Conservation (phyloP, 2,797 vertebrate genomes). For the Petrocephalus schoutedeni region DNA sequence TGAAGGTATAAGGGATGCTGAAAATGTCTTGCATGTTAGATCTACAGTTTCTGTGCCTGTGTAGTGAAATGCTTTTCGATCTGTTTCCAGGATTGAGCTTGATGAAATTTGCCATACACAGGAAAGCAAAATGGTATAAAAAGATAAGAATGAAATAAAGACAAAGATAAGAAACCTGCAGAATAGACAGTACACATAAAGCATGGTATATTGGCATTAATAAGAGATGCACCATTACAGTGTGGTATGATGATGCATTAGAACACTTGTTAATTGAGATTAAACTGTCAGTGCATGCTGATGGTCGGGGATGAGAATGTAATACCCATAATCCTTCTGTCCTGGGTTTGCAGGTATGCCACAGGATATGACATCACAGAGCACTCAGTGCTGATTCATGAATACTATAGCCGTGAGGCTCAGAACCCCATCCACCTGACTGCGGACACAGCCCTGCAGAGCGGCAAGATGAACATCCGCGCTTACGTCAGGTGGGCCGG, state of each 20-base stretch:
- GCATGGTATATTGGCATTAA: background rate
- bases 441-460: slow-evolving; percentile 81
- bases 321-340: background rate
- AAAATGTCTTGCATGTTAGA: background rate
- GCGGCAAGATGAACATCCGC: slow-evolving; percentile 87
- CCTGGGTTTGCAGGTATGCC: slow-evolving; percentile 74
- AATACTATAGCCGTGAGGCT: slow-evolving; percentile 95
- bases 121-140: background rate
- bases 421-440: slow-evolving; percentile 92
- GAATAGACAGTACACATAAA: background rate
- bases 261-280: background rate
- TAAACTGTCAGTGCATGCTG: background rate
- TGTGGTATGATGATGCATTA: background rate
- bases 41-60: background rate
- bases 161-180: background rate
- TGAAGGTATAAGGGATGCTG: background rate
- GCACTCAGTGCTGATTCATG: slow-evolving; percentile 92
- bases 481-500: slow-evolving; percentile 78
- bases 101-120: background rate
- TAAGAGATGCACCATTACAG: background rate
- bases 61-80: background rate
- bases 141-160: background rate
- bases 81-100: background rate
- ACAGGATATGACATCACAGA: slow-evolving; percentile 97
- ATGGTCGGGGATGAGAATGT: background rate